Percentiles rank a stretch among this genome's conserved stretches.
phyloP scores from a whole-genome alignment of 2,797 vertebrate genomes.

The Psittacula derbiana region DNA sequence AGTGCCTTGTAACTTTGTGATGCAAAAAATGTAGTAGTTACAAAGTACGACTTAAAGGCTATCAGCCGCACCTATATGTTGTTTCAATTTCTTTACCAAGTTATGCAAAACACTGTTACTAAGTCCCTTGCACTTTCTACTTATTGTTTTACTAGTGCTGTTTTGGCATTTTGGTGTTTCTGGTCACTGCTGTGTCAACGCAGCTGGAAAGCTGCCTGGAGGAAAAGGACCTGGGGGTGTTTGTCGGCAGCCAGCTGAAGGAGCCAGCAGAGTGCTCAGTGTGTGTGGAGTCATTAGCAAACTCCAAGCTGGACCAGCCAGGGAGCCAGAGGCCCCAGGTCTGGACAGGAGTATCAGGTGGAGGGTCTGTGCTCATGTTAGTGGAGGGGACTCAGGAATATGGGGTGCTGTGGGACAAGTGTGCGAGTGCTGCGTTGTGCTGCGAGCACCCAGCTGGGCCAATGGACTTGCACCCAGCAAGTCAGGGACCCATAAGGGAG shows the following conservation, averaged over 20 bases:
- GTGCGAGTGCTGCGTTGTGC: background rate
- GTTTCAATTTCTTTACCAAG: background rate
- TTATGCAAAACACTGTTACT: background rate
- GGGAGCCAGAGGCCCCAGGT: fast-evolving
- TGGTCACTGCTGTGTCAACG: background rate
- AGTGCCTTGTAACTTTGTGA: background rate
- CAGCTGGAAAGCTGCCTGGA: background rate
- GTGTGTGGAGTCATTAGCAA: fast-evolving
- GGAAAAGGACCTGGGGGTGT: background rate
- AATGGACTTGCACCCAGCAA: fast-evolving
- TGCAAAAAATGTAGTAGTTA: background rate
- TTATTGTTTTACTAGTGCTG: background rate
- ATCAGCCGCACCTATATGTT: background rate
- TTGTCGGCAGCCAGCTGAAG: fast-evolving
- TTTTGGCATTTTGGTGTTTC: background rate
- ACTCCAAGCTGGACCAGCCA: background rate
- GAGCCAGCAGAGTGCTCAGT: background rate
- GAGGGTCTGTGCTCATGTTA: background rate
- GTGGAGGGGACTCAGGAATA: fast-evolving
- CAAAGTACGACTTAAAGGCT: background rate
- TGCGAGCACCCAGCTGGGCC: fast-evolving
- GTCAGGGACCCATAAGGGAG: fast-evolving
- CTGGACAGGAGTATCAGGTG: fast-evolving
- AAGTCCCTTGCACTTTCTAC: background rate
- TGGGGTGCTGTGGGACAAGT: fast-evolving